A percentile compares a stretch with the other conserved stretches of the same genome.
These are phyloP conservation scores for Agrypnus murinus DNA, from an alignment of 2,888 invertebrate species.

Conservation along the genomic window DNA sequence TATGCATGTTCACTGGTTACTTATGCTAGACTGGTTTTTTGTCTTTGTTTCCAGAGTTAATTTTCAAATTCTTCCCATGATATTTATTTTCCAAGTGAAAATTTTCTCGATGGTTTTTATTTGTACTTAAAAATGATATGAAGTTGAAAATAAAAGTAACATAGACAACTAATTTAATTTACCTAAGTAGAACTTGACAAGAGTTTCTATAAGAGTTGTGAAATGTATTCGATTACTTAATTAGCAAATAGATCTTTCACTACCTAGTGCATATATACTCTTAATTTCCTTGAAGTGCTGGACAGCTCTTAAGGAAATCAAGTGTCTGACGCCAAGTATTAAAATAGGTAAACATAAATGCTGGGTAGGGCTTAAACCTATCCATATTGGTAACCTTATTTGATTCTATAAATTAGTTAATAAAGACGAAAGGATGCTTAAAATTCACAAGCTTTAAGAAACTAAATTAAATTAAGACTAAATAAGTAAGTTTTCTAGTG, in stretches of 20 bases:
- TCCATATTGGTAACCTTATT: too few species aligned
- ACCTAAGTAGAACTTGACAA: background rate
- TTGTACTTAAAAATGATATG: too few species aligned
- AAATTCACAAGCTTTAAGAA: too few species aligned
- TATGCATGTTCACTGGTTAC: constrained; percentile 49
- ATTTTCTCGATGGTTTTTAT: too few species aligned
- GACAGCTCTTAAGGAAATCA: constrained; percentile 70
- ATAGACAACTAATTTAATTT: background rate
- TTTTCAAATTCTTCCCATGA: constrained; percentile 7
- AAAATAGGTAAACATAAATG: constrained; percentile 62
- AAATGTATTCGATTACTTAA: constrained; percentile 61
- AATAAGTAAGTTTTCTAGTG: too few species aligned
- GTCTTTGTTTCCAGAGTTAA: constrained; percentile 40
- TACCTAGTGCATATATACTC: constrained; percentile 59
- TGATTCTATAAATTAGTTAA: too few species aligned
- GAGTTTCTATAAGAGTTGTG: background rate
- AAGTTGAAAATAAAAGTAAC: too few species aligned
- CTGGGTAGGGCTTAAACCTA: constrained; percentile 60
- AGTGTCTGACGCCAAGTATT: constrained; percentile 65
- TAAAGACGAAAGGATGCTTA: too few species aligned
- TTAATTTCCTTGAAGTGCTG: constrained; percentile 71
- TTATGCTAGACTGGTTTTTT: constrained; percentile 41
- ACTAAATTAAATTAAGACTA: too few species aligned
- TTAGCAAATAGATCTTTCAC: constrained; percentile 68
- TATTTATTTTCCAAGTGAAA: too few species aligned